Evolutionary conservation across 2,888 invertebrate genomes (phyloP).

Genomic region (Ligdia adustata): DNA sequence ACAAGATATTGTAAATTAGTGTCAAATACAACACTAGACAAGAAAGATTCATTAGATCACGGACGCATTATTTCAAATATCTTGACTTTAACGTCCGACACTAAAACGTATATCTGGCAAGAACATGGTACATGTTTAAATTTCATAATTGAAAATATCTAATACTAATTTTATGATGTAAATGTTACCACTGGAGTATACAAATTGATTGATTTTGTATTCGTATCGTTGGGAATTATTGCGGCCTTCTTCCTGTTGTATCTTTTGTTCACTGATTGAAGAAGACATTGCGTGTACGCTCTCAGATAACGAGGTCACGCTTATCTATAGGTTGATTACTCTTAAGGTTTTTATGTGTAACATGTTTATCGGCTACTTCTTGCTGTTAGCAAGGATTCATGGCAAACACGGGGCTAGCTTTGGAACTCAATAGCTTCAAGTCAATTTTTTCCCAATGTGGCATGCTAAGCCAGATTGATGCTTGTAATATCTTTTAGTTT

Average conservation of each 20-base stretch:
- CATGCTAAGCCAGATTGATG: conserved; percentile 2
- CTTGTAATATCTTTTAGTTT: not conserved
- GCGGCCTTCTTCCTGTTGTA: conserved; percentile 43
- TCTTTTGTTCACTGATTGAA: conserved; percentile 50
- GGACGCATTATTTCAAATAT: not conserved
- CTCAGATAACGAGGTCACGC: conserved; percentile 66
- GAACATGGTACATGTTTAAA: not conserved
- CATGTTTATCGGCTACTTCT: conserved; percentile 14
- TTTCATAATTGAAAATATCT: conserved; percentile 2
- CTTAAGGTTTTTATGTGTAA: conserved; percentile 38
- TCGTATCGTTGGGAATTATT: conserved; percentile 30
- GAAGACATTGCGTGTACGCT: conserved; percentile 54
- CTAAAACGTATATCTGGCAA: too few species aligned
- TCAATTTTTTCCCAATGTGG: too few species aligned
- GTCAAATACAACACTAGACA: not conserved
- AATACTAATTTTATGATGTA: conserved; percentile 4
- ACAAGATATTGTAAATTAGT: conserved; percentile 9
- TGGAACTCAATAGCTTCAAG: too few species aligned
- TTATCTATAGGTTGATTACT: conserved; percentile 54
- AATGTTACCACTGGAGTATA: conserved; percentile 10
- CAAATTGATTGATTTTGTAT: conserved; percentile 31
- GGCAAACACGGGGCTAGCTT: too few species aligned
- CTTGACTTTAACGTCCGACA: conserved; percentile 3
- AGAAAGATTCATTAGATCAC: conserved; percentile 2
- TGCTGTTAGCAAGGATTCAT: too few species aligned